Evolutionary conservation across 2,888 invertebrate genomes (phyloP).

Genomic region (Strigamia crassipes): DNA sequence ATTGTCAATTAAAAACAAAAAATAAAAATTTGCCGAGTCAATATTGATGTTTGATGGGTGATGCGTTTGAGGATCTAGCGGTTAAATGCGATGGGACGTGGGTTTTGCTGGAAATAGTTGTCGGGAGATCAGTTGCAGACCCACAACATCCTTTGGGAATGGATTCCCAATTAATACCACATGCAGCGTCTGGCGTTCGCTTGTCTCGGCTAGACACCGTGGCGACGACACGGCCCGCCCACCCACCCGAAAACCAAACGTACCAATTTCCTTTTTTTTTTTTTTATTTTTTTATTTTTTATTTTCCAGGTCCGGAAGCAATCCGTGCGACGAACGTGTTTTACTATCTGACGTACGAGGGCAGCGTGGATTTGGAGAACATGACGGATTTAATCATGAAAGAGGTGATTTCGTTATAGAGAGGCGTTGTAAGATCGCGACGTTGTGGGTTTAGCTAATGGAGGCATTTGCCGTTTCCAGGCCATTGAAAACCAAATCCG

Average conservation of each 20-base stretch:
- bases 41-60: too few relatives aligned
- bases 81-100: conserved; percentile 12
- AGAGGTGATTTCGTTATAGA: conserved; percentile 65
- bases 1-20: too few relatives aligned
- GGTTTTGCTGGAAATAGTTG: background rate
- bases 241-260: too few relatives aligned
- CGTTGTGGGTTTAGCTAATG: background rate
- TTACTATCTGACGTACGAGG: conserved; percentile 99
- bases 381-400: conserved; percentile 87
- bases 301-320: conserved; percentile 85
- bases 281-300: too few relatives aligned
- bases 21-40: too few relatives aligned
- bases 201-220: conserved; percentile 14
- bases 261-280: background rate
- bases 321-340: conserved; percentile 97
- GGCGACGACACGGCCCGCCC: conserved; percentile 27
- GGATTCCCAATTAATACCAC: conserved; percentile 38
- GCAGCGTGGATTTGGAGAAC: conserved; percentile 89
- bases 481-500: conserved; percentile 94
- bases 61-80: too few relatives aligned
- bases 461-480: conserved; percentile 53
- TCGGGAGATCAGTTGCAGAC: conserved; percentile 25
- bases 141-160: conserved; percentile 35
- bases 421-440: too few relatives aligned
- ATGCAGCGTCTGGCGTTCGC: conserved; percentile 33